Evolutionary conservation across 2,797 vertebrate genomes (phyloP).

Genomic region (Garrulus glandarius): DNA sequence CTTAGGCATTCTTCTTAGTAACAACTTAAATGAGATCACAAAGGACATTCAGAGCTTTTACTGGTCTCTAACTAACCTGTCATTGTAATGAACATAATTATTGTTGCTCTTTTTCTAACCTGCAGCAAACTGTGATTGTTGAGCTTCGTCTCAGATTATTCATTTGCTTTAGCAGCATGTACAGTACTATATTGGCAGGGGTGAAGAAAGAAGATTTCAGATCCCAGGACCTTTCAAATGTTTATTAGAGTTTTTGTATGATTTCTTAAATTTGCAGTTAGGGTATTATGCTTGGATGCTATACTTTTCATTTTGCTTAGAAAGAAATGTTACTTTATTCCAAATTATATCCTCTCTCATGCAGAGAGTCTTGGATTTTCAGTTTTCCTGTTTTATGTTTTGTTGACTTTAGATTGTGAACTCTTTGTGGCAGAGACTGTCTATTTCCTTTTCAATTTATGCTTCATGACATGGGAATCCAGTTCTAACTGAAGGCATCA

Average conservation of each 20-base stretch:
- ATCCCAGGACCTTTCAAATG: not conserved
- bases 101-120: not conserved
- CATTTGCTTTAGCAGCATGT: not conserved
- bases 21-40: not conserved
- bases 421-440: not conserved
- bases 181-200: not conserved
- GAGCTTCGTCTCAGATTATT: not conserved
- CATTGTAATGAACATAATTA: conserved; percentile 5
- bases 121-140: not conserved
- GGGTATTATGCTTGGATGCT: not conserved
- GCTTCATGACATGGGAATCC: not conserved
- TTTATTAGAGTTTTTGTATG: not conserved
- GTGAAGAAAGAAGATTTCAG: not conserved
- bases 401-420: not conserved
- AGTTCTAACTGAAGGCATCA: not conserved
- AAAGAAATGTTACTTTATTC: not conserved
- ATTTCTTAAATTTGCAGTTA: not conserved
- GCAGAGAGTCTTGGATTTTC: not conserved
- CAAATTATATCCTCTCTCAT: not conserved
- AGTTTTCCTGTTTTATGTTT: not conserved
- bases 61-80: not conserved
- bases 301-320: not conserved
- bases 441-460: not conserved
- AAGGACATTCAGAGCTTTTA: not conserved
- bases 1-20: not conserved